Conservation (phyloP, 2,888 invertebrate species). For the Germaria angustata region DNA sequence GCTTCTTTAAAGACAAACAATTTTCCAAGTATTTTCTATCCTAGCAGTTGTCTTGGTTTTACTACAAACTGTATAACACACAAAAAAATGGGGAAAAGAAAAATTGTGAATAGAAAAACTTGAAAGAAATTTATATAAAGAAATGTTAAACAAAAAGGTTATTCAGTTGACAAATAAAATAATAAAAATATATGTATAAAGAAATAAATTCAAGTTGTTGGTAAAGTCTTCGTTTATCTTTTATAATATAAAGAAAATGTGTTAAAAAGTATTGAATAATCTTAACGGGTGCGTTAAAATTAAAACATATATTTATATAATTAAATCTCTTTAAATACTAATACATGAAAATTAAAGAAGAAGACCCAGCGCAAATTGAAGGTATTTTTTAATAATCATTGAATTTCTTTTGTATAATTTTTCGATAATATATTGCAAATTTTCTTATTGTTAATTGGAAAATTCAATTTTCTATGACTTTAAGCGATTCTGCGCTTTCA, state of each 20-base stretch:
- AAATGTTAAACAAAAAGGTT: neutral
- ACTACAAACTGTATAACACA: conserved; percentile 59
- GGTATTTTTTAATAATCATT: conserved; percentile 11
- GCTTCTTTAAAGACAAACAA: conserved; percentile 47
- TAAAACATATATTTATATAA: too few species aligned
- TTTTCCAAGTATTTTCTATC: conserved; percentile 60
- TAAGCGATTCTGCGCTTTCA: conserved; percentile 52
- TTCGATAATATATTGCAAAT: conserved; percentile 35
- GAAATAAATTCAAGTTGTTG: neutral
- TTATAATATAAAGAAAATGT: neutral
- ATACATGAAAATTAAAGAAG: too few species aligned
- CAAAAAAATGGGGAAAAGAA: conserved; percentile 35
- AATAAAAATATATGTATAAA: neutral
- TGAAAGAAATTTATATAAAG: neutral
- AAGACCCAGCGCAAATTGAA: too few species aligned
- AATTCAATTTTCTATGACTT: conserved; percentile 65
- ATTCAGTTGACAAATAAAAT: neutral
- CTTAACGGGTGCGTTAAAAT: neutral
- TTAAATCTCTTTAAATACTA: too few species aligned
- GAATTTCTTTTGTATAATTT: neutral
- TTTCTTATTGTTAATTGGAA: conserved; percentile 61
- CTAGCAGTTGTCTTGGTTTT: conserved; percentile 64
- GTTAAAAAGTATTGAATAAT: conserved; percentile 4
- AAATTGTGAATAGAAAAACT: conserved; percentile 27
- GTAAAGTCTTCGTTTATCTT: neutral